Evolutionary conservation across 2,797 vertebrate species (phyloP).

Genomic region (Chaetophractus vellerosus): DNA sequence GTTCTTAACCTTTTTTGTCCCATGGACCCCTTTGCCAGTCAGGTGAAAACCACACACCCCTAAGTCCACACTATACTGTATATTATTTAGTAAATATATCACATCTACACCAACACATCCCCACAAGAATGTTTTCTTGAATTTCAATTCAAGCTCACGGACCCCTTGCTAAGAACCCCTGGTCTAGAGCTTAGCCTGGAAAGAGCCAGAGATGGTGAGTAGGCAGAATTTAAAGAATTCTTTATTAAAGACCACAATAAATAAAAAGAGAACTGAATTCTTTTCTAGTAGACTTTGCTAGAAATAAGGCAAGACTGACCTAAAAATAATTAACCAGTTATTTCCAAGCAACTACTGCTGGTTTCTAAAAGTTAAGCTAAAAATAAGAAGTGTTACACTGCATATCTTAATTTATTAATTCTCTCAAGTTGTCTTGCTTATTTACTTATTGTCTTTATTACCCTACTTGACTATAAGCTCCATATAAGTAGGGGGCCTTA

Average conservation of each 20-base stretch:
- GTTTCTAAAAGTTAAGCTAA: not conserved
- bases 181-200: not conserved
- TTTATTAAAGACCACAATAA: slow-evolving; percentile 14
- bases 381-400: slow-evolving; percentile 12
- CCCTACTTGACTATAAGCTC: not conserved
- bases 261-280: not conserved
- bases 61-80: too few relatives aligned
- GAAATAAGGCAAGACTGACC: slow-evolving; percentile 16
- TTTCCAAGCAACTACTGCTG: not conserved
- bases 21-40: too few relatives aligned
- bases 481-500: not conserved
- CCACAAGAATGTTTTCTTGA: too few relatives aligned
- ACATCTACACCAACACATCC: too few relatives aligned
- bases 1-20: too few relatives aligned
- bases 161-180: too few relatives aligned
- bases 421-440: not conserved
- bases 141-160: too few relatives aligned
- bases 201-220: not conserved
- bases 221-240: slow-evolving; percentile 40
- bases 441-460: slow-evolving; percentile 1
- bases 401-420: slow-evolving; percentile 36
- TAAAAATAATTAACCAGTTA: not conserved
- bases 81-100: too few relatives aligned
- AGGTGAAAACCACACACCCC: too few relatives aligned
- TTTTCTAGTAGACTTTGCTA: not conserved